A percentile compares a stretch with the other conserved stretches of the same genome.
Conservation (phyloP, 2,113 vertebrate genomes). For the Labeo rohita region DNA sequence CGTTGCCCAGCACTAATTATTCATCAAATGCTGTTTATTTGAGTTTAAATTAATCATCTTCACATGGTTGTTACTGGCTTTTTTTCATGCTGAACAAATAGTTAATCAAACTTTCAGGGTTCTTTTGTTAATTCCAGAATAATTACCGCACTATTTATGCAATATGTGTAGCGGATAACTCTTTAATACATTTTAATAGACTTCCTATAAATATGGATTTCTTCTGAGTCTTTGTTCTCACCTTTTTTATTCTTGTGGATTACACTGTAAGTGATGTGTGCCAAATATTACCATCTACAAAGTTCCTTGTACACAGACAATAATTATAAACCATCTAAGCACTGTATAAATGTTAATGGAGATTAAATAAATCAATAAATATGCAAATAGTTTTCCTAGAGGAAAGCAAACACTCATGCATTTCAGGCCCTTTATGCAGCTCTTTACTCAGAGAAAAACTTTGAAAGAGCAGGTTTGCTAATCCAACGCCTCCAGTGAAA, state of each 20-base stretch:
- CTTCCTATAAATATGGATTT: not conserved
- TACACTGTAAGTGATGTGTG: not conserved
- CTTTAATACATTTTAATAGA: not conserved
- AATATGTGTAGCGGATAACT: not conserved
- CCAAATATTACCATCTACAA: not conserved
- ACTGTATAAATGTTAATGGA: not conserved
- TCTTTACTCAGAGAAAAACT: conserved; percentile 19
- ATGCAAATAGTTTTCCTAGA: conserved; percentile 6
- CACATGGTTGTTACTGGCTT: not conserved
- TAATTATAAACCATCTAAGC: not conserved
- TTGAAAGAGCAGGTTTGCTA: conserved; percentile 37
- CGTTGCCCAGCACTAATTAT: too few species aligned
- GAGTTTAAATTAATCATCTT: not conserved
- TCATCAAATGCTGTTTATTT: not conserved
- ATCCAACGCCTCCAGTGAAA: conserved; percentile 57
- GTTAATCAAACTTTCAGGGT: not conserved
- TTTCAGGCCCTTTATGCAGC: not conserved
- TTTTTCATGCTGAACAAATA: not conserved
- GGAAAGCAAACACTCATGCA: not conserved
- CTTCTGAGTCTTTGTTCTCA: not conserved
- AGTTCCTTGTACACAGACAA: not conserved
- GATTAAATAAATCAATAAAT: conserved; percentile 15
- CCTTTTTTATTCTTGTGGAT: not conserved
- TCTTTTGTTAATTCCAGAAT: not conserved
- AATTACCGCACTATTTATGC: not conserved